Evolutionary conservation across 1,140 invertebrate species (phyloP), one percentile per base, ranked within the genome.

Genomic region (Marisa cornuarietis): DNA sequence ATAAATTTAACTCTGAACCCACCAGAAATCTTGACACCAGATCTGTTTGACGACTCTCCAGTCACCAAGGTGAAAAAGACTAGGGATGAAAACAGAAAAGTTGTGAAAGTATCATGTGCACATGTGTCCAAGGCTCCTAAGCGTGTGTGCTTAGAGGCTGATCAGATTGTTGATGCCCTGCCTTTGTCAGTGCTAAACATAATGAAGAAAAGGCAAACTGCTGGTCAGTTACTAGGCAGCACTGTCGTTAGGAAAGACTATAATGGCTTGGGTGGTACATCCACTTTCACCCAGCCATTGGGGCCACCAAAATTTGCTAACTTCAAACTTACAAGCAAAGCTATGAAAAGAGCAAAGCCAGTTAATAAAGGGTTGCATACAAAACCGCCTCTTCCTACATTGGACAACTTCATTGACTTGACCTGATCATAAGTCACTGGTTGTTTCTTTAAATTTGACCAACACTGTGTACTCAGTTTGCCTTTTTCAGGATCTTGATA

Each of bases 101-200:
- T 54, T 62, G 76, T 77, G 76, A 77, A 69, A 26, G 54, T 77
- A 22, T 68, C 76, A 13, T 65, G 65, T 18, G 74, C 74, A n/a
- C 22, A 42, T 51, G 18, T 51, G 16, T 22, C 76, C 11, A 76
- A 66, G 42, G 76, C 76, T 14, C 18, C 76, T 14, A 77, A 77
- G 24, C 76, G 76, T 68, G 24, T 68, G 62, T 22, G 51, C 8
- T 20, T 51, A 42, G 76, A 77, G 4, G 20, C 20, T 11, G n/a
- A 54, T n/a, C 42, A 68, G 42, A 54, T 22, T 51, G 62, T 63
- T 1, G 65, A 68, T 11, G 10, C 14, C 4, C 68, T 77, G 20
- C 76, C 76, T 51, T 24, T 77, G 76, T 77, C 76, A 42, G n/a
- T 63, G 4, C 63, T 77, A 22, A 77, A 77, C 63, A 77, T 77